Base-by-base conservation (phyloP, 2,113 vertebrate species). In the Pantherophis guttatus region DNA sequence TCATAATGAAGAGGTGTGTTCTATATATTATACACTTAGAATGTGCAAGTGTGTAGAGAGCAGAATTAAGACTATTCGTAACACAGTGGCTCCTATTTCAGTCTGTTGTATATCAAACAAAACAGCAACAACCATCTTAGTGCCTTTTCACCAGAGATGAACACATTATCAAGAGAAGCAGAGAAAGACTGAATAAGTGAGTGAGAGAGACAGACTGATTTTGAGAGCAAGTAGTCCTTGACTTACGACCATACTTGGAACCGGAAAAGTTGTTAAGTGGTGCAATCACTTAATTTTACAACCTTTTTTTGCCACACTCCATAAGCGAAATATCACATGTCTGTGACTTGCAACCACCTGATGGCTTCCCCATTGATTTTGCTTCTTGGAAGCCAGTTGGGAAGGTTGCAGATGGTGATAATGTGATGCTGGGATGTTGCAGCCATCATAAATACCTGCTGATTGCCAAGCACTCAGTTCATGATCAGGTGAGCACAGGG, bases 111-210 rank as follows among this genome's bases (percentile, higher is more conserved):
- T 54, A n/a, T 55, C 19, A 90, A 29, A 86, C 12, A 85, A 89
- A 75, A 93, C 17, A 81, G 87, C 39, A 26, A 59, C 11, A 19
- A 33, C 65, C 23, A 33, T 48, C 7, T n/a, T 23, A 50, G 26
- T 90, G 52, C 26, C 11, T 9, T 15, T 94, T 81, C 26, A 89
- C 86, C 91, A 91, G 91, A 90, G 93, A 26, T 50, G 91, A 5
- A 29, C 65, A 19, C 90, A 90, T 91, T 65, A 59, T 48, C 94
- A 39, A 92, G 50, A 50, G 9, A 90, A 88, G 86, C n/a, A 50
- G 65, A 90, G 92, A 7, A 70, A 88, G 23, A 81, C 85, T 90
- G 90, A 87, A 48, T 93, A 86, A 50, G 3, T 26, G 21, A 23
- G 44, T 2, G 15, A 3, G 81, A 9, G 33, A 33, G n/a, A 33